phyloP scores from a whole-genome alignment of 2,888 invertebrate genomes.

The Nomada goodeniana region DNA sequence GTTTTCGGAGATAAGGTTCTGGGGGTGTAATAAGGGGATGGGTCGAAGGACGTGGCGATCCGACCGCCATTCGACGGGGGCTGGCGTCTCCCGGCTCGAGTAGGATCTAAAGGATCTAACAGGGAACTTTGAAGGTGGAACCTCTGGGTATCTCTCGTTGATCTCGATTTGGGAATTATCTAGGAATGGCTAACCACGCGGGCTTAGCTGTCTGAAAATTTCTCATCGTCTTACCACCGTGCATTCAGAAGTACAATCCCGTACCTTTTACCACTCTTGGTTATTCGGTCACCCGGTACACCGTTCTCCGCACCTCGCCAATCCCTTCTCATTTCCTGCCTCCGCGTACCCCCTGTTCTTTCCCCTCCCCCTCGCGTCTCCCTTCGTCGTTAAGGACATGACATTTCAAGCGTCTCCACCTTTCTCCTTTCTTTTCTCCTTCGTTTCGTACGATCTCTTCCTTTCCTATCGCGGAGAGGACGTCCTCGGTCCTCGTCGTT shows the following conservation, averaged over 20 bases:
- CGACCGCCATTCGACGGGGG: neutral
- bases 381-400: constrained; percentile 50
- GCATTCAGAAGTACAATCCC: neutral
- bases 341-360: neutral
- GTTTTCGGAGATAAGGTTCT: constrained; percentile 35
- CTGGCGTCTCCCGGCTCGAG: neutral
- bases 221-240: neutral
- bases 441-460: constrained; percentile 18
- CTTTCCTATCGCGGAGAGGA: neutral
- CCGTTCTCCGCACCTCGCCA: constrained; percentile 10
- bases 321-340: constrained; percentile 42
- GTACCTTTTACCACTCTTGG: neutral
- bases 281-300: constrained; percentile 34
- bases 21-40: constrained; percentile 33
- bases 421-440: constrained; percentile 9
- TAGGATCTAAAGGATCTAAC: constrained; percentile 33
- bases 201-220: constrained; percentile 11
- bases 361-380: neutral
- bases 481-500: constrained; percentile 37
- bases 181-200: neutral
- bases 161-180: constrained; percentile 18
- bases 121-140: constrained; percentile 3
- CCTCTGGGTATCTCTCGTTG: neutral
- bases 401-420: constrained; percentile 18
- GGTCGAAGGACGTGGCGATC: constrained; percentile 24